phyloP scores from a whole-genome alignment of 2,797 vertebrate species.

The Glyptemys insculpta region DNA sequence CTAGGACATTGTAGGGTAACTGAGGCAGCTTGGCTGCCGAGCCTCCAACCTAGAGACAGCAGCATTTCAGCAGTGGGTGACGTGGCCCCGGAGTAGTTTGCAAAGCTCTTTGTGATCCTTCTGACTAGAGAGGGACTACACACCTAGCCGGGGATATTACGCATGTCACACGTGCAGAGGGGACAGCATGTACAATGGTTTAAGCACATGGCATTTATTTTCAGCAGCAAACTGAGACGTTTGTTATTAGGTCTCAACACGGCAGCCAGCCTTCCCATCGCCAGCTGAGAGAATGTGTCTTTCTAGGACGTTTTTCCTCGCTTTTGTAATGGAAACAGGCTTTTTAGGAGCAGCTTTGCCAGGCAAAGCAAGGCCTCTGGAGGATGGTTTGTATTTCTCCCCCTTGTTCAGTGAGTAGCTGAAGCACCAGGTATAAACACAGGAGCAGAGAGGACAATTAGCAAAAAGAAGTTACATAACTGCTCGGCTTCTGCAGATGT shows the following conservation, averaged over 20 bases:
- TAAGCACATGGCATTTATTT: not conserved
- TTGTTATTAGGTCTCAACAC: not conserved
- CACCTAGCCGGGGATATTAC: fast-evolving
- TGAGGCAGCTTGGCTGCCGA: not conserved
- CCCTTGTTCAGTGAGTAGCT: not conserved
- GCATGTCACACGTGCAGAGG: not conserved
- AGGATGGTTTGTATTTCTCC: not conserved
- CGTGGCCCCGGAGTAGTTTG: not conserved
- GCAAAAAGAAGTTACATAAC: not conserved
- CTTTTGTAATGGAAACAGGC: not conserved
- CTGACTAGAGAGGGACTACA: not conserved
- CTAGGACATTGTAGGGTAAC: too few species aligned
- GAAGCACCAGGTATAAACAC: not conserved
- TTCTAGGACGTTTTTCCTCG: not conserved
- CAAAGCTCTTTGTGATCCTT: not conserved
- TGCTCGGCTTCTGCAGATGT: not conserved
- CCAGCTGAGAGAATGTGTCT: not conserved
- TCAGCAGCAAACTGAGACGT: not conserved
- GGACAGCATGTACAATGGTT: not conserved
- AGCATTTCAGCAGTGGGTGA: not conserved
- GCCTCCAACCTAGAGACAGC: not conserved
- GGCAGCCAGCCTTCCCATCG: not conserved
- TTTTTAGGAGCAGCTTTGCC: not conserved
- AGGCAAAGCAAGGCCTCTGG: not conserved
- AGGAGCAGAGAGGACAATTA: not conserved